phyloP scores from a whole-genome alignment of 64 coral and sea anemone genomes.

The Pocillopora damicornis region DNA sequence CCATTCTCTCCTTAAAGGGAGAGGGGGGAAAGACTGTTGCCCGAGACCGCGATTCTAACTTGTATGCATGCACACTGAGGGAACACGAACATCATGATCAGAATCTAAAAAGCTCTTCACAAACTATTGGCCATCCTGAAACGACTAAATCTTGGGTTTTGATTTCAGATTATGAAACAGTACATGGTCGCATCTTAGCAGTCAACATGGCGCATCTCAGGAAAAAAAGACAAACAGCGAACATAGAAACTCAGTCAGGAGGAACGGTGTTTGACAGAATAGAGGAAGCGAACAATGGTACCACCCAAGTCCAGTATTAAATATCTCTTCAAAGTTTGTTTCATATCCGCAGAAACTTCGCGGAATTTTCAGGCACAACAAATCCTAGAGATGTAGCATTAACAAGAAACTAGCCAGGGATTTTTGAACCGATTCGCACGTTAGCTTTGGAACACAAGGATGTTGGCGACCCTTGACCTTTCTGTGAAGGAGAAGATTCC shows the following conservation, averaged over 20 bases:
- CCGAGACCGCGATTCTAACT: too few species aligned
- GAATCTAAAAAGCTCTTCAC: neutral
- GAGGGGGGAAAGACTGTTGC: too few species aligned
- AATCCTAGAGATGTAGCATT: too few species aligned
- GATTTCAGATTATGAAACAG: constrained; percentile 67
- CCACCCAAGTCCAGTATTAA: neutral
- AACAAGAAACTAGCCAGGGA: too few species aligned
- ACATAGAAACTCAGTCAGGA: neutral
- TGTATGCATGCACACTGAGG: too few species aligned
- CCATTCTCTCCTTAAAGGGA: too few species aligned
- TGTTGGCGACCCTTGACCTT: too few species aligned
- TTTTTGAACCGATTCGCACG: too few species aligned
- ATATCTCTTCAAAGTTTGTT: neutral
- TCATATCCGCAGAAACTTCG: neutral
- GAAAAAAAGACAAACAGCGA: constrained; percentile 5
- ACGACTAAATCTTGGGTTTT: neutral
- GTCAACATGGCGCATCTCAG: constrained; percentile 68
- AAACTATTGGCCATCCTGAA: neutral
- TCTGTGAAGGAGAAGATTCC: too few species aligned
- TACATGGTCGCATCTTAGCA: constrained; percentile 64
- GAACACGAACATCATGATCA: too few species aligned
- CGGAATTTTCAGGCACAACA: neutral
- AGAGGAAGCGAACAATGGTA: constrained; percentile 32
- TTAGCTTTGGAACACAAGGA: too few species aligned
- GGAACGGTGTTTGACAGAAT: constrained; percentile 8